Percentiles rank a stretch among this genome's conserved stretches.
These are phyloP conservation scores for Myotis lucifugus DNA, from an alignment of 2,113 vertebrate species.

Conservation along the genomic window DNA sequence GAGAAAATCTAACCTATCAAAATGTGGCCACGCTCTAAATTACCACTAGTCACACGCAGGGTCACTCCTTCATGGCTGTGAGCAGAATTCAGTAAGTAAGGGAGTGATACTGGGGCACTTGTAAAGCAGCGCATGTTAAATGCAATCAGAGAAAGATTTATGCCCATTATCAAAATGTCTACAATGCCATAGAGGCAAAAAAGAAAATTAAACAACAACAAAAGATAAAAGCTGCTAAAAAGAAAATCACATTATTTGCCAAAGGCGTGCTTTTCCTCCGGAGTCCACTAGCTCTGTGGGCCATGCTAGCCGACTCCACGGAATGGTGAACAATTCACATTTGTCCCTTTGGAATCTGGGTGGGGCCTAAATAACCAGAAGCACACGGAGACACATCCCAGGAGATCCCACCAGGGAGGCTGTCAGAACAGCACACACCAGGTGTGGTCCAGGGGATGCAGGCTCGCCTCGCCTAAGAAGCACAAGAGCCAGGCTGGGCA, in stretches of 20 bases:
- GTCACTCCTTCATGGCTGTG: background rate
- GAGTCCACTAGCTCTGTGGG: background rate
- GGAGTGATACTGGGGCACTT: background rate
- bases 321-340: background rate
- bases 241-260: background rate
- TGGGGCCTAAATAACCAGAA: background rate
- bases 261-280: background rate
- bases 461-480: fast-evolving
- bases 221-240: background rate
- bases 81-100: background rate
- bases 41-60: too few relatives aligned
- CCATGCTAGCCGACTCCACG: fast-evolving
- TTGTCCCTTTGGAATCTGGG: background rate
- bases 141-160: slow-evolving; percentile 46
- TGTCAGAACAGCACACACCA: background rate
- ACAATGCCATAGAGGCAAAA: background rate
- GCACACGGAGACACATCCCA: background rate
- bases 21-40: background rate
- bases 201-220: background rate
- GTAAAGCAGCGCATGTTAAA: background rate
- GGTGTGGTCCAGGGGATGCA: background rate
- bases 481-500: fast-evolving
- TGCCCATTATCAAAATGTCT: background rate
- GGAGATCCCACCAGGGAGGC: background rate
- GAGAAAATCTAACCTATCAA: background rate